phyloP scores from a whole-genome alignment of 2,113 vertebrate genomes.

The Phrynosoma platyrhinos region DNA sequence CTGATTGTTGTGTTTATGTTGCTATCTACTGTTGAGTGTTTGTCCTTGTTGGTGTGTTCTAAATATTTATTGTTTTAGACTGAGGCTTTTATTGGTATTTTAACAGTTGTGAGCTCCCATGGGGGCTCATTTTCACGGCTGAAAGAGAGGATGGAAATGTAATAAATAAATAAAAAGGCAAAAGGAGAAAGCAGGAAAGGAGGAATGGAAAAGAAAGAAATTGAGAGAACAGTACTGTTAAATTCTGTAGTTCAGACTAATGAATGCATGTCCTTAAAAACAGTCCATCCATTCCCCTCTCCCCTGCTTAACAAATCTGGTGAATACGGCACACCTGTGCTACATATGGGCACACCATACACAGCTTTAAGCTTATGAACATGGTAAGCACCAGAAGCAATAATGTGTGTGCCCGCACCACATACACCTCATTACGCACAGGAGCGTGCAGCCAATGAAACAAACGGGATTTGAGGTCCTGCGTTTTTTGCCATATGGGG shows the following conservation, averaged over 20 bases:
- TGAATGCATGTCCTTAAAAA: slow-evolving; percentile 58
- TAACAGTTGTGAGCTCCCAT: background rate
- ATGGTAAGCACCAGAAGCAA: too few species aligned
- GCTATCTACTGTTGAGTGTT: background rate
- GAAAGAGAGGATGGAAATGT: background rate
- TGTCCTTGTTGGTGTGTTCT: background rate
- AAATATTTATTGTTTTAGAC: slow-evolving; percentile 9
- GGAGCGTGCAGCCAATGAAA: too few species aligned
- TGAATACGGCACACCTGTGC: slow-evolving; percentile 54
- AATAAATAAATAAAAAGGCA: slow-evolving; percentile 11
- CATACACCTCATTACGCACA: too few species aligned
- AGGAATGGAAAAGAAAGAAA: background rate
- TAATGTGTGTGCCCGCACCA: too few species aligned
- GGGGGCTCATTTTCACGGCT: background rate
- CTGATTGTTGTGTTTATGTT: background rate
- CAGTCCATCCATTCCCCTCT: slow-evolving; percentile 58
- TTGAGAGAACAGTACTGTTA: slow-evolving; percentile 31
- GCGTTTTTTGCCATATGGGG: too few species aligned
- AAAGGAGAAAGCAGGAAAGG: background rate
- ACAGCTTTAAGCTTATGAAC: too few species aligned
- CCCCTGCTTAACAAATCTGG: slow-evolving; percentile 75
- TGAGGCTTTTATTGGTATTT: slow-evolving; percentile 16
- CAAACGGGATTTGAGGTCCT: too few species aligned
- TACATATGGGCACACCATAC: too few species aligned
- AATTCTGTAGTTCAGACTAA: slow-evolving; percentile 51